These are phyloP conservation scores for Pangasius krempfi DNA, from an alignment of 2,797 vertebrate genomes.

Conservation along the genomic window DNA sequence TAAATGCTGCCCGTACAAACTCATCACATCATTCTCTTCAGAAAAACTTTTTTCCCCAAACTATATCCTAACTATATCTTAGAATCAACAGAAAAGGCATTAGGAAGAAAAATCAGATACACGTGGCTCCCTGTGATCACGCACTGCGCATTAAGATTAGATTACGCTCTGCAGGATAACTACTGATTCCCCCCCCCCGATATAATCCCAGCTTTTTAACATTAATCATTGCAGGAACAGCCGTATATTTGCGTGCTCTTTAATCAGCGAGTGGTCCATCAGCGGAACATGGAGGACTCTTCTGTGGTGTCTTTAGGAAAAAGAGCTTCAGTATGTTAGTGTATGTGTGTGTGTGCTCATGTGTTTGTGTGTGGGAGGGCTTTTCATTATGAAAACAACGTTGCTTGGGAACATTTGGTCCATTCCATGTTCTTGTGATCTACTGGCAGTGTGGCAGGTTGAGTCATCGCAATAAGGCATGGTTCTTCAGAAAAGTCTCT, in stretches of 20 bases:
- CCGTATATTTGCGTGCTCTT: neutral
- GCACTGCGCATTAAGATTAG: neutral
- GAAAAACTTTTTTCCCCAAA: neutral
- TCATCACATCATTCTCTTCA: neutral
- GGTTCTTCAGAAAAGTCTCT: slow-evolving; percentile 37
- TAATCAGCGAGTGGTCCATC: slow-evolving; percentile 38
- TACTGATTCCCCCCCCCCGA: neutral
- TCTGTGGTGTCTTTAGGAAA: slow-evolving; percentile 10
- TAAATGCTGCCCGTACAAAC: neutral
- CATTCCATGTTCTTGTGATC: slow-evolving; percentile 67
- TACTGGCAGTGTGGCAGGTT: slow-evolving; percentile 51
- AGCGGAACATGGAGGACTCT: neutral
- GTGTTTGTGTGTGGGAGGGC: slow-evolving; percentile 59
- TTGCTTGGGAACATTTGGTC: slow-evolving; percentile 66
- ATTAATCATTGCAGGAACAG: slow-evolving; percentile 23
- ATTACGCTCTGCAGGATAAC: slow-evolving; percentile 1
- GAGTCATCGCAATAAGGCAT: slow-evolving; percentile 68
- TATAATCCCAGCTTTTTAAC: slow-evolving; percentile 19
- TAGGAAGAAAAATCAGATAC: neutral
- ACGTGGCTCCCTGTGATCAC: neutral
- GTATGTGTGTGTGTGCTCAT: slow-evolving; percentile 48
- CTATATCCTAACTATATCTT: neutral
- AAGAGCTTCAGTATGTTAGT: slow-evolving; percentile 50
- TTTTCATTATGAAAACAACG: slow-evolving; percentile 59
- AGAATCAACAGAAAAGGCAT: neutral